Percentiles rank a stretch among this genome's conserved stretches.
Conservation (phyloP, 1,140 invertebrate genomes). For the Temnothorax curvispinosus region DNA sequence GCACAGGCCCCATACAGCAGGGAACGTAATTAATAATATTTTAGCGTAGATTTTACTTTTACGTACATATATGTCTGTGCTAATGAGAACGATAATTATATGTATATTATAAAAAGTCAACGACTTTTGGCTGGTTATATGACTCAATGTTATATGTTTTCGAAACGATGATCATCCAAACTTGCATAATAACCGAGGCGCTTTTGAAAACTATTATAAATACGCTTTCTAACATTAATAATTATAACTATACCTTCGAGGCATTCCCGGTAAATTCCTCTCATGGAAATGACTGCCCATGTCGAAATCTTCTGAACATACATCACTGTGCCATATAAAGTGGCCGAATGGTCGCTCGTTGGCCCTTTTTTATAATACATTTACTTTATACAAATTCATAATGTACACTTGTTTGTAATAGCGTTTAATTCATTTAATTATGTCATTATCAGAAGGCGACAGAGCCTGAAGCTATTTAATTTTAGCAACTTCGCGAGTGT, state of each 20-base stretch:
- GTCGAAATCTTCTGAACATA: slow-evolving; percentile 18
- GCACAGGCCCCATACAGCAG: too few species aligned
- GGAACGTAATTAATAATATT: too few species aligned
- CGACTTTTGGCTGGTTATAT: neutral
- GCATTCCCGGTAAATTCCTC: slow-evolving; percentile 6
- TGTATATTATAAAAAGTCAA: neutral
- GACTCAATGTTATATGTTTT: neutral
- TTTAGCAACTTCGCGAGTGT: neutral
- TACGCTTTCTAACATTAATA: slow-evolving; percentile 26
- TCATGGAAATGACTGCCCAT: neutral
- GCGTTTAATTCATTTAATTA: neutral
- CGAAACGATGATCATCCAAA: neutral
- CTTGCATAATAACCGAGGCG: neutral
- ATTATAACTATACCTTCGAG: slow-evolving; percentile 2
- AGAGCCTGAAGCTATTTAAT: neutral
- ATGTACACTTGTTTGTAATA: neutral
- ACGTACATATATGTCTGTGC: neutral
- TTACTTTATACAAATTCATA: neutral
- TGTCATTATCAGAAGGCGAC: neutral
- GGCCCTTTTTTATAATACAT: neutral
- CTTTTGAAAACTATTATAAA: neutral
- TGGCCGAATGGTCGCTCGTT: neutral
- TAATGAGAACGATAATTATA: neutral
- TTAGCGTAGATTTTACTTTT: too few species aligned
- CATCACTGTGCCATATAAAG: neutral